phyloP scores from a whole-genome alignment of 2,888 invertebrate species.

The Labia minor region DNA sequence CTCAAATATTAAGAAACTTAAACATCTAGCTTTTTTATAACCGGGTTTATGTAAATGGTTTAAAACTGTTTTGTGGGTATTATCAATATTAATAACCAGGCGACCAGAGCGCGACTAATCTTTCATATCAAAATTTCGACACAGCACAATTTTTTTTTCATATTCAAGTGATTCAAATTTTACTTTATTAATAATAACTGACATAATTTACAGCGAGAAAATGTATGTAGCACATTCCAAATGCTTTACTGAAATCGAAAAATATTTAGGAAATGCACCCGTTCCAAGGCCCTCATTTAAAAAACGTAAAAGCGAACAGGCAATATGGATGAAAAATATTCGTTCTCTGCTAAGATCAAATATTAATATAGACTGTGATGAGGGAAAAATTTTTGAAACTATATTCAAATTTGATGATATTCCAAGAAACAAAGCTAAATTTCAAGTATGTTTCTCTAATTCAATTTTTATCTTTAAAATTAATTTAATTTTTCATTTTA shows the following conservation, averaged over 20 bases:
- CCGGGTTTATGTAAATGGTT: no score
- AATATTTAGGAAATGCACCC: constrained; percentile 76
- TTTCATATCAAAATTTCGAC: no score
- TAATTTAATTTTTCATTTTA: constrained; percentile 8
- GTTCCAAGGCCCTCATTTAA: constrained; percentile 56
- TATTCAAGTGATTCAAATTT: no score
- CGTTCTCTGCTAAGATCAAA: constrained; percentile 51
- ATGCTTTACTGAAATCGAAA: constrained; percentile 75
- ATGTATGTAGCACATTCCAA: constrained; percentile 69
- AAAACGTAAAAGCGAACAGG: constrained; percentile 80
- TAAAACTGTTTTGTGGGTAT: no score
- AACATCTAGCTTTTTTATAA: no score
- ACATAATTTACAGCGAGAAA: constrained; percentile 57
- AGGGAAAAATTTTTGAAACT: constrained; percentile 51
- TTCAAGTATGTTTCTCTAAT: constrained; percentile 37
- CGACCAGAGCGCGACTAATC: no score
- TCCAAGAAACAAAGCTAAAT: constrained; percentile 75
- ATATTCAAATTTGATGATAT: constrained; percentile 67
- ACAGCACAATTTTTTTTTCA: no score
- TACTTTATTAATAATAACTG: no score
- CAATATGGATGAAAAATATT: constrained; percentile 66
- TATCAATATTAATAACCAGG: no score
- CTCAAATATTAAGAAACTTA: no score
- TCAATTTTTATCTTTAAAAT: constrained; percentile 9
- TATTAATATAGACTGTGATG: constrained; percentile 43